phyloP scores from a whole-genome alignment of 2,113 vertebrate genomes.

The Illadopsis cleaveri region DNA sequence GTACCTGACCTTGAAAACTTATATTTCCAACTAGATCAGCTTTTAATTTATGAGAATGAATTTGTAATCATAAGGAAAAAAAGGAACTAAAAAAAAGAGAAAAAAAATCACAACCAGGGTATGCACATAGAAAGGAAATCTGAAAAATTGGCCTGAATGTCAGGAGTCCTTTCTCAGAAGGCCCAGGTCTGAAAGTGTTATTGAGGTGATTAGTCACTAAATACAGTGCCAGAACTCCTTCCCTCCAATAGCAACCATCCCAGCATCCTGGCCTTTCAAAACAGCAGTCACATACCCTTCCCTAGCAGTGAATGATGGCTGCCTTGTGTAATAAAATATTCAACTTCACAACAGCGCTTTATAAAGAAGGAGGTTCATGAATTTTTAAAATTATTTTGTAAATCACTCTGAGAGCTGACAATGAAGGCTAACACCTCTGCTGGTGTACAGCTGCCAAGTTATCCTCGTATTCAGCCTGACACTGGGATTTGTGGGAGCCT shows the following conservation, averaged over 20 bases:
- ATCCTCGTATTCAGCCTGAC: not conserved
- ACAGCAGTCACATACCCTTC: not conserved
- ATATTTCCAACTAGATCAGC: not conserved
- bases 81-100: not conserved
- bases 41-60: not conserved
- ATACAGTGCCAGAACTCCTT: not conserved
- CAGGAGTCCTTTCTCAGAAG: not conserved
- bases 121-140: not conserved
- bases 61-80: not conserved
- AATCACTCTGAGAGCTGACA: slow-evolving; percentile 73
- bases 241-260: not conserved
- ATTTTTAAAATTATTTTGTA: slow-evolving; percentile 76
- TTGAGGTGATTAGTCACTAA: not conserved
- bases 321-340: slow-evolving; percentile 69
- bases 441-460: slow-evolving; percentile 35
- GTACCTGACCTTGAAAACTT: not conserved
- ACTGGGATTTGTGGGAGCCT: not conserved
- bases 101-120: not conserved
- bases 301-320: slow-evolving; percentile 44
- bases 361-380: slow-evolving; percentile 67
- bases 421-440: slow-evolving; percentile 64
- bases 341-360: slow-evolving; percentile 62
- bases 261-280: not conserved
- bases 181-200: not conserved
- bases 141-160: not conserved